Evolutionary conservation across 2,888 invertebrate genomes (phyloP), one percentile per base, ranked within the genome.

Genomic region (Bimastos eiseni): DNA sequence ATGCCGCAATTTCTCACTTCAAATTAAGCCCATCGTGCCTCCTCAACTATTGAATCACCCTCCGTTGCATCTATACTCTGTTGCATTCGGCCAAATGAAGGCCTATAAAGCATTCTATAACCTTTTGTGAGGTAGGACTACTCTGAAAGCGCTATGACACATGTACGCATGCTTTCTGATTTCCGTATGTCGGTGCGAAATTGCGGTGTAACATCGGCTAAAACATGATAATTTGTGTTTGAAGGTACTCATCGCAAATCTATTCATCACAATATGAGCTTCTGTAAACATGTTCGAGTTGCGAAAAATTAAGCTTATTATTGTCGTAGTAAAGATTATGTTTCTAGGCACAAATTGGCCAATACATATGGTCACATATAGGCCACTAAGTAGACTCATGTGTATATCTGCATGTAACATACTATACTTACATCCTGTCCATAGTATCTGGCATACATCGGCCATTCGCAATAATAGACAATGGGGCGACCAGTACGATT

Each of bases 401-500:
- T 49, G 49, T 17, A 44, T 6, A 41, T 41, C 41, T 55, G 30
- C 30, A 2, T 55, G 4, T 70, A 70, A n/a, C n/a, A n/a, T 21
- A n/a, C 8, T n/a, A 70, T 70, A n/a, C 70, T 86, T 86, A 24
- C 86, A 84, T 92, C 92, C 91, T 91, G 92, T 19, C 91, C 92
- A 34, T 92, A 91, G 30, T 92, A 92, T 44, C 91, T 90, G 44
- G 91, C 92, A 55, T 93, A 93, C 92, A 92, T 92, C 19, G 93
- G 93, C 93, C 93, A 93, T 91, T 93, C 93, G 89, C 93, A 93
- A 19, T 93, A 93, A 89, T 92, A 93, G 4, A 93, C 90, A 44
- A 93, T 93, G 21, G 91, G 92, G 34, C 93, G 92, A 30, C 93
- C 93, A 30, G 93, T 93, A 24, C 88, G 90, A 84, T 93, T 93